Evolutionary conservation across 2,888 invertebrate genomes (phyloP), one percentile per base, ranked within the genome.

Genomic region (Leptopilina syphax): DNA sequence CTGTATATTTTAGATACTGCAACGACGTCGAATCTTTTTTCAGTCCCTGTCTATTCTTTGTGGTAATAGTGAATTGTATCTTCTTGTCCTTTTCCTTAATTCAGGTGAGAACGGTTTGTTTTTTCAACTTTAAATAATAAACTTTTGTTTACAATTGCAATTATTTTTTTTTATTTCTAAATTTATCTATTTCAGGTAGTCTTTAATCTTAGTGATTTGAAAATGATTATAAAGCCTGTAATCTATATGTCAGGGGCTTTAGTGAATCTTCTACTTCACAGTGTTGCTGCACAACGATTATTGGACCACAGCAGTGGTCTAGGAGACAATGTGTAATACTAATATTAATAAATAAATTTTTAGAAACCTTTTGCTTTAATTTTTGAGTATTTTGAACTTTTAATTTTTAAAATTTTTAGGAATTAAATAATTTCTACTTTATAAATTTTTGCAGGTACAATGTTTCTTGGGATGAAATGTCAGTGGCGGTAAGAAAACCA

Each of bases 11-110:
- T 34, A 70, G 70, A 27, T 70, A 50, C 54, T 54, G 54, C 54
- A 12, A 70, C 8, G n/a, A 10, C 0, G 54, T 70, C 3, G 70
- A 70, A 27, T 70, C 70, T 8, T 3, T 24, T 27, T 70, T 24
- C 12, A 54, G 27, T 70, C 70, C 50, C 13, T 70, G 70, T 13
- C 12, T 70, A 4, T 70, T 70, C 13, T 54, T 70, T 9, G 24
- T 27, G 7, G 13, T 54, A 6, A 24, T 50, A 1, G 13, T 50
- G 7, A 70, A 70, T 70, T 6, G 50, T 2, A 54, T 54, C 13
- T 50, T 70, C 1, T 50, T 70, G 4, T 54, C 50, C n/a, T 7
- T 50, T 70, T 13, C 34, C 54, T 27, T 50, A 54, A 54, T 65
- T 12, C 50, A 54, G 50, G 70, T 70, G 34, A 34, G 34, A 18